phyloP scores from a whole-genome alignment of 2,113 vertebrate species.

The Myotis davidii region DNA sequence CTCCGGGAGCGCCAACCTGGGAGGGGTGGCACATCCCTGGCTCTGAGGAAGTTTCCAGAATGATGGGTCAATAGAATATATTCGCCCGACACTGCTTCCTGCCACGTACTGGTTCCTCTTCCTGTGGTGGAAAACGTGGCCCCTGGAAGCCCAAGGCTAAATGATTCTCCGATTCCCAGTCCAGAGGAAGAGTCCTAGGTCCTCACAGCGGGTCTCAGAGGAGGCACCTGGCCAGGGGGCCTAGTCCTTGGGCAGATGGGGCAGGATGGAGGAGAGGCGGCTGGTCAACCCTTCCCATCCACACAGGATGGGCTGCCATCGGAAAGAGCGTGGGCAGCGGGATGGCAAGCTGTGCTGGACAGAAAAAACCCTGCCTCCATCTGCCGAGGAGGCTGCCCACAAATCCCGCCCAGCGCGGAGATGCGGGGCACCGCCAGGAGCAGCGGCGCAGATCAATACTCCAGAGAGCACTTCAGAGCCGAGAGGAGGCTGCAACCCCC shows the following conservation, averaged over 20 bases:
- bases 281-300: background rate
- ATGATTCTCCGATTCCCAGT: background rate
- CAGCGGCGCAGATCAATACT: background rate
- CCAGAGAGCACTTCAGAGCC: background rate
- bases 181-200: background rate
- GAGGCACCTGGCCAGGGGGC: background rate
- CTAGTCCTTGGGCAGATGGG: too few relatives aligned
- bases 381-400: background rate
- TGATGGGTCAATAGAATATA: background rate
- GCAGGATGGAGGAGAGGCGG: accelerated
- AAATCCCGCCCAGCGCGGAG: background rate
- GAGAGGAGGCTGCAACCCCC: background rate
- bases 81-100: background rate
- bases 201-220: background rate
- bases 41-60: background rate
- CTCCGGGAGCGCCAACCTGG: background rate
- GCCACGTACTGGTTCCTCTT: background rate
- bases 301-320: background rate
- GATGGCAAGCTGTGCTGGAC: background rate
- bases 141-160: background rate
- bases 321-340: background rate
- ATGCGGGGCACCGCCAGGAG: accelerated
- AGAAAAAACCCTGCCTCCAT: background rate
- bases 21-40: background rate
- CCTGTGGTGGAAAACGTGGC: background rate